Evolutionary conservation across 1,140 invertebrate species (phyloP), one percentile per base, ranked within the genome.

Genomic region (Pseudomyrmex dendroicus): DNA sequence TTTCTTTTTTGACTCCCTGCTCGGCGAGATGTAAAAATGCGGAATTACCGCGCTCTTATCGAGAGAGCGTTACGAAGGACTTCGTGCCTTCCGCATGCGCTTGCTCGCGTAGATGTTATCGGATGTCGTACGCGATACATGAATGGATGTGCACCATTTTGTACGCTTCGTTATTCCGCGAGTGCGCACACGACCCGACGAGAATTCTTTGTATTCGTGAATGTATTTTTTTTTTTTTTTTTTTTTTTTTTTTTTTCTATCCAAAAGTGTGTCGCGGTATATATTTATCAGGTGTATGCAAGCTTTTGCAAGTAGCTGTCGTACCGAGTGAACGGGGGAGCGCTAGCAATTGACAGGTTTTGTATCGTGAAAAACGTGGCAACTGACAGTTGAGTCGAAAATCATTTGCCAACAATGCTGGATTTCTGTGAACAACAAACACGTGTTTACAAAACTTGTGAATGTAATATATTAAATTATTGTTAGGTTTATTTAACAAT

Each of bases 231-330:
- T 20, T 20, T 20, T 20, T 20, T 20, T 20, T 20, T 20, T 20
- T 20, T 20, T 20, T 35, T 35, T 35, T 70, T 70, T 80, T 80
- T 35, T 35, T 35, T 70, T 70, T 80, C 66, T 35, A 70, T 59
- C 54, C 66, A 8, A 80, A 80, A 80, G 76, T 80, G 56, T 80
- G 76, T 80, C 76, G 54, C 76, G 76, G 66, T 70, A n/a, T 57
- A 48, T 80, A 80, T 70, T 54, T 80, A 80, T 80, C 66, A 80
- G 44, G 20, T 67, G 50, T 70, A 80, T 48, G 44, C 76, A 70
- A 52, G 76, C 66, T 80, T 80, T 80, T 80, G 54, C 76, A 80
- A 80, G 66, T 70, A 59, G 76, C 76, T 80, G 76, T 80, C 76
- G 50, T 50, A 61, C 54, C 54, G 66, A 80, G 15, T 80, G 66